A percentile compares a stretch with the other conserved stretches of the same genome.
Conservation (phyloP, 2,113 vertebrate species). For the Pomatorhinus ruficollis region DNA sequence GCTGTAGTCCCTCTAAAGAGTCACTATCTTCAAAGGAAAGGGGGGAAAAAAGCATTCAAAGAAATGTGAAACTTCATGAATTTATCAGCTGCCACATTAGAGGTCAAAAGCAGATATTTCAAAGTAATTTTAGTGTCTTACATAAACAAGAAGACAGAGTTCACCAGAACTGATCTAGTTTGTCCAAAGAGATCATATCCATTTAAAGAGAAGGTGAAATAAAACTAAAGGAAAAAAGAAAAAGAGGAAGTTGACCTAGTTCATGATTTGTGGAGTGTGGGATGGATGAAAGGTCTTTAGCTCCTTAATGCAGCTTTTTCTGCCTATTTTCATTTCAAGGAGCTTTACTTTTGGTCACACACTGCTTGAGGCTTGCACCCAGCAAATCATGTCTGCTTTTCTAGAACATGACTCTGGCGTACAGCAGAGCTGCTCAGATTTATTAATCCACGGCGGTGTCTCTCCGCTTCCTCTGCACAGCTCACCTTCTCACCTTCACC, state of each 20-base stretch:
- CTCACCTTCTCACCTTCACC: neutral
- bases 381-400: neutral
- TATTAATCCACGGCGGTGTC: rapidly evolving
- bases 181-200: neutral
- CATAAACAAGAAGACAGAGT: neutral
- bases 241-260: neutral
- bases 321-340: neutral
- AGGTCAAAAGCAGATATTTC: conserved; percentile 11
- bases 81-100: conserved; percentile 6
- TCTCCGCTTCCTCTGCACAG: neutral
- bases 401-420: rapidly evolving
- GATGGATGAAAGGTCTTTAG: conserved; percentile 1
- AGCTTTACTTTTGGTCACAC: neutral
- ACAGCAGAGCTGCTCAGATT: neutral
- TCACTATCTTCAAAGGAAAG: conserved; percentile 22
- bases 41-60: neutral
- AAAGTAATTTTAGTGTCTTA: neutral
- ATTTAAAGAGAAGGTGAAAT: neutral
- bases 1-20: neutral
- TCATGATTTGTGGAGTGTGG: neutral
- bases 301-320: neutral
- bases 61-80: neutral
- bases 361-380: neutral
- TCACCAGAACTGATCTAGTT: neutral
- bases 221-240: neutral